Evolutionary conservation across 53 echinoderm and acorn worm genomes (phyloP), one percentile per base, ranked within the genome.

Genomic region (Paelopatides confundens): DNA sequence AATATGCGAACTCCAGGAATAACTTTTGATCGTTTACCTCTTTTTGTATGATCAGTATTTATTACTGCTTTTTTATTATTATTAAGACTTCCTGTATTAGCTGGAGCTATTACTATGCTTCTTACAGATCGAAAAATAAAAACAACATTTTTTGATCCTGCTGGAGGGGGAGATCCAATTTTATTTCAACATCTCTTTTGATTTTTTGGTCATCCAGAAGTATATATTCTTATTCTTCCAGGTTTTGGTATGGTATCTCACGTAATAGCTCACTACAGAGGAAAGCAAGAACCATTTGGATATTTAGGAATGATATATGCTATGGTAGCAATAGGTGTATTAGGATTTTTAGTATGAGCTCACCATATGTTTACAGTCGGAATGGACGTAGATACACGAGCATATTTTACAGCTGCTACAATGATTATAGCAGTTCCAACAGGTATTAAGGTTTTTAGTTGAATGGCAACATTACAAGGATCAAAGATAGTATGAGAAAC

Each of bases 361-460:
- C 95, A 95, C 67, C 95, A 95, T 26, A 95, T 95, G 92, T 95
- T 93, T 71, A 95, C 95, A 0, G 95, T 95, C 0, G 95, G 92
- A 4, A 92, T 95, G 90, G 92, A 92, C 39, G 92, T 93, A 6
- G 92, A 95, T 47, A 94, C 92, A 0, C 95, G 92, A 46, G 95
- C 95, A 7, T 94, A 94, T 64, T 94, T 94, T 37, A 94, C 92
- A 0, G 92, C 92, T 0, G 95, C 95, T 2, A 94, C 95, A 0
- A 92, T 94, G 95, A 92, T 92, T 15, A 94, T 94, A 33, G 94
- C 94, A 0, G 89, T 94, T 0, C 94, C 94, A 5, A 94, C 95
- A 0, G 95, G 95, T 3, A 90, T 95, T n/a, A 95, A 95, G 95
- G 92, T 95, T 7, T 95, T 95, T 46, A 93, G 92, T 3, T 95